Conservation (phyloP, 2,113 vertebrate genomes). For the Meriones unguiculatus region DNA sequence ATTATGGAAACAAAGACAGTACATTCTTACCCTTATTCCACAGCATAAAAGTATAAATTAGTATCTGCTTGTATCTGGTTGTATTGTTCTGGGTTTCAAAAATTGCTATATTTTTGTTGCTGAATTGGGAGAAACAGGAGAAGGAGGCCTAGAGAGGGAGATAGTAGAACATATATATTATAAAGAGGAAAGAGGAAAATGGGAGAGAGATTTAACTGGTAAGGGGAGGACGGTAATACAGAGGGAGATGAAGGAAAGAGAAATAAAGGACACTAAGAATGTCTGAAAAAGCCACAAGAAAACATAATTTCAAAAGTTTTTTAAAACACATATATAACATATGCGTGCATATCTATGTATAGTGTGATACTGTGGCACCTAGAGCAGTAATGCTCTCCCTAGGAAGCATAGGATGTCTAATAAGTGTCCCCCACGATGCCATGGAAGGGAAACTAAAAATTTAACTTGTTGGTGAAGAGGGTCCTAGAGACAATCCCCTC, state of each 20-base stretch:
- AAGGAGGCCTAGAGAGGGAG: neutral
- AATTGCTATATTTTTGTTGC: neutral
- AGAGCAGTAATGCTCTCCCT: neutral
- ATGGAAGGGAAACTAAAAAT: neutral
- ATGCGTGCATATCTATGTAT: neutral
- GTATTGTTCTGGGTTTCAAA: neutral
- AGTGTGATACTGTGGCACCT: neutral
- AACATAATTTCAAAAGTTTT: neutral
- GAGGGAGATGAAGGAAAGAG: neutral
- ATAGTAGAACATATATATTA: neutral
- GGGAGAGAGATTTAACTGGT: neutral
- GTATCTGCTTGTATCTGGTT: neutral
- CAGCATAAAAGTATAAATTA: neutral
- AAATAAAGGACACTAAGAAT: neutral
- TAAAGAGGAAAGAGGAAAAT: neutral
- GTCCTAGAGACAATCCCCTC: neutral
- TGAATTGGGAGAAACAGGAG: neutral
- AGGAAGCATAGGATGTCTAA: neutral
- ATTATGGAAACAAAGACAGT: neutral
- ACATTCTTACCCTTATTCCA: neutral
- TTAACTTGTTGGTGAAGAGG: neutral
- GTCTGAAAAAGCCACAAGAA: neutral
- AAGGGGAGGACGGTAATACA: neutral
- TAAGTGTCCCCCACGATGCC: neutral
- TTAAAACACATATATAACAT: neutral